Base-by-base conservation (phyloP, 2,113 vertebrate genomes). In the Rana temporaria region DNA sequence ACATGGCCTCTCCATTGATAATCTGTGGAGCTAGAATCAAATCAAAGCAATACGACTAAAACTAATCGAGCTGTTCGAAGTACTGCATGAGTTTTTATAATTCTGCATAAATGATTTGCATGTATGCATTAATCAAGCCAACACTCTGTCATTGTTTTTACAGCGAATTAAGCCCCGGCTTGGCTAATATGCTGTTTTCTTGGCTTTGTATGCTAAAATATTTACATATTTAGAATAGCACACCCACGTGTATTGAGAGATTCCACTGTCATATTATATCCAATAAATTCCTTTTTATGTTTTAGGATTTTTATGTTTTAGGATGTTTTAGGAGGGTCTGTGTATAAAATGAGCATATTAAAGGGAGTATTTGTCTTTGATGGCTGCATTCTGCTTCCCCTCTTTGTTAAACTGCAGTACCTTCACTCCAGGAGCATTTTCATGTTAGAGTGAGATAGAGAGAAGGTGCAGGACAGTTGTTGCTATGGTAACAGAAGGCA, bases 401-500 rank as follows among this genome's bases (percentile, higher is more conserved):
- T 59, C 52, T 56, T 32, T 60, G 55, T 19, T 74, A 74, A 38
- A 74, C 19, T 34, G 18, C 14, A 17, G 26, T 73, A 18, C 22
- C 48, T 24, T 53, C 20, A 71, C 34, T 55, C 42, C 17, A 53
- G 16, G 38, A 70, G 68, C 34, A 48, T 19, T 38, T 76, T 62
- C 18, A 82, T 57, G 19, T 67, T 9, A 66, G 62, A 12, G 34
- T 66, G 19, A 74, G 20, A 70, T 65, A 11, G n/a, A 52, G 42
- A 11, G 70, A 34, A 24, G 22, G 12, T 19, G 17, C 60, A 74
- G 70, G 57, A 66, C 48, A 60, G 63, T 18, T 42, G 71, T 82
- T 68, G 38, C 70, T 66, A 82, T 82, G 53, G 80, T 15, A 82
- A 82, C 80, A 57, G 52, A 16, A 59, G 34, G 80, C 71, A 75